phyloP scores from a whole-genome alignment of 2,888 invertebrate species.

The Synanthedon formicaeformis region DNA sequence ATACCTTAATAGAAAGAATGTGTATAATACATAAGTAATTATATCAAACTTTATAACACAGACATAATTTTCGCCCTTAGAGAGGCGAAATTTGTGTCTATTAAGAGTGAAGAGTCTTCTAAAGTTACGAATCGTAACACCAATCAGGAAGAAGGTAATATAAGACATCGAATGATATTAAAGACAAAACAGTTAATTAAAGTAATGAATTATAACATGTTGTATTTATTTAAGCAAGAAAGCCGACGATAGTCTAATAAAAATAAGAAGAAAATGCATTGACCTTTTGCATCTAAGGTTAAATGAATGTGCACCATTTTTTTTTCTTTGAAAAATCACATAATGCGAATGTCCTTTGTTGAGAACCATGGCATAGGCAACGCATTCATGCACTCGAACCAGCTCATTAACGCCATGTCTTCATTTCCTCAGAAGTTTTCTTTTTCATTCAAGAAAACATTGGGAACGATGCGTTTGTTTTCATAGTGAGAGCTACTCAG shows the following conservation, averaged over 20 bases:
- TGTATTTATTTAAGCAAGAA: too few relatives aligned
- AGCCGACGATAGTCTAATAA: background rate
- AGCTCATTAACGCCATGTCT: constrained; percentile 51
- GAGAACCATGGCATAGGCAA: constrained; percentile 20
- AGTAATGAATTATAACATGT: too few relatives aligned
- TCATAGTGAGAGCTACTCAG: background rate
- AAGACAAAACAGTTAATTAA: too few relatives aligned
- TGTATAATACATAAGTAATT: too few relatives aligned
- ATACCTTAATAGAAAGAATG: too few relatives aligned
- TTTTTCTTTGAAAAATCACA: constrained; percentile 36
- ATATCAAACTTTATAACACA: too few relatives aligned
- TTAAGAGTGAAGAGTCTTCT: too few relatives aligned
- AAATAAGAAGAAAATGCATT: constrained; percentile 1
- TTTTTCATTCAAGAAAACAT: constrained; percentile 1
- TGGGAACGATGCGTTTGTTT: background rate
- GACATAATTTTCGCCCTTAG: too few relatives aligned
- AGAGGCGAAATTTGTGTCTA: too few relatives aligned
- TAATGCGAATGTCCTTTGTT: constrained; percentile 25
- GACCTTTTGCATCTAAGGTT: constrained; percentile 10
- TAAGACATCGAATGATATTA: too few relatives aligned
- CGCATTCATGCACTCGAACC: constrained; percentile 34
- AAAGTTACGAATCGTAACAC: too few relatives aligned
- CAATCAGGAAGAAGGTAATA: too few relatives aligned
- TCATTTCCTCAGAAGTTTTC: constrained; percentile 5
- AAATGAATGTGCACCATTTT: constrained; percentile 21